A percentile compares a stretch with the other conserved stretches of the same genome.
phyloP scores from a whole-genome alignment of 2,888 invertebrate species.

The Torymus aiolomorphi region DNA sequence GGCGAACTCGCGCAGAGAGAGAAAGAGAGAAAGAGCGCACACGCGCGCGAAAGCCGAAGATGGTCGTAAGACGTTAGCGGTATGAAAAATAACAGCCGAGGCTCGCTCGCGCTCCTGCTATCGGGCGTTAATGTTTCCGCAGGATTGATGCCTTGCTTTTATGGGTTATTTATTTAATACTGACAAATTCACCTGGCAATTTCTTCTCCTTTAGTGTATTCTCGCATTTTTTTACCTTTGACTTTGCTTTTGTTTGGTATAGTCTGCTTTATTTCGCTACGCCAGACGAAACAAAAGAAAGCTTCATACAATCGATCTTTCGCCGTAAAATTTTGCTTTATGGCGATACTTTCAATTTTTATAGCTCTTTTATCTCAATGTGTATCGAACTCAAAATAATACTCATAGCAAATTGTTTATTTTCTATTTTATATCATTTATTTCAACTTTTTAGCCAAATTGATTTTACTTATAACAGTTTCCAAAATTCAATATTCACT shows the following conservation, averaged over 20 bases:
- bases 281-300: conserved; percentile 39
- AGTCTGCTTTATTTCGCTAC: conserved; percentile 18
- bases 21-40: conserved; percentile 40
- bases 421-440: conserved; percentile 4
- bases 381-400: conserved; percentile 33
- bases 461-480: no score
- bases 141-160: conserved; percentile 74
- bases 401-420: conserved; percentile 40
- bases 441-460: no score
- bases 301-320: conserved; percentile 43
- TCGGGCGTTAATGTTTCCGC: conserved; percentile 74
- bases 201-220: conserved; percentile 50
- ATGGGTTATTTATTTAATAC: conserved; percentile 76
- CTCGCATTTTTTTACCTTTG: conserved; percentile 19
- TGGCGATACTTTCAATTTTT: conserved; percentile 29
- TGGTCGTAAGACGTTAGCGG: conserved; percentile 69
- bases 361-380: conserved; percentile 29
- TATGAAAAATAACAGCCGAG: conserved; percentile 75
- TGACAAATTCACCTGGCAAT: conserved; percentile 71
- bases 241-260: neutral
- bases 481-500: no score
- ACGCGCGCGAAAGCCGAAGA: conserved; percentile 54
- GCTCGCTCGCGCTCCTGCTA: conserved; percentile 62
- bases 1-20: conserved; percentile 42
- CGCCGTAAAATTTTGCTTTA: conserved; percentile 20